Percentiles rank a stretch among this genome's conserved stretches.
Evolutionary conservation across 2,888 invertebrate genomes (phyloP).

Genomic region (Parnassius smintheus): DNA sequence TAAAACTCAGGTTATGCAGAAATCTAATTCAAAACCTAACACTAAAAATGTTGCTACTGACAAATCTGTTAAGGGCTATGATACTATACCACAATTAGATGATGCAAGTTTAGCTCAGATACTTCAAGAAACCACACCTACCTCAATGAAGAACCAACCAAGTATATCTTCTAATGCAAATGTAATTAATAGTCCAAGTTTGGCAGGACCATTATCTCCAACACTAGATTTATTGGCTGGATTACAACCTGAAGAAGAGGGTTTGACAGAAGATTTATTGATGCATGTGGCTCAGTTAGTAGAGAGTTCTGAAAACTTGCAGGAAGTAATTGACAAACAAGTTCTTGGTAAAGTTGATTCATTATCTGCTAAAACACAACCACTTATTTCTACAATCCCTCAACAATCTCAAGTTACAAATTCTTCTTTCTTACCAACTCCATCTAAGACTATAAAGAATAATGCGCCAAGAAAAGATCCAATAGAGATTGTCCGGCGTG

Average conservation of each 20-base stretch:
- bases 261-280: slow-evolving; percentile 85
- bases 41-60: slow-evolving; percentile 47
- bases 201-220: slow-evolving; percentile 80
- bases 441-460: slow-evolving; percentile 48
- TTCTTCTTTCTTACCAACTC: slow-evolving; percentile 10
- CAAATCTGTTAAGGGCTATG: slow-evolving; percentile 59
- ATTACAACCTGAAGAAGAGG: slow-evolving; percentile 83
- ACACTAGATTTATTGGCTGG: slow-evolving; percentile 81
- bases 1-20: slow-evolving; percentile 41
- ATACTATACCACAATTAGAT: slow-evolving; percentile 72
- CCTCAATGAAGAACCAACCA: slow-evolving; percentile 54
- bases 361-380: slow-evolving; percentile 41
- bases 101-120: slow-evolving; percentile 75
- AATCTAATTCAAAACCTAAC: slow-evolving; percentile 52
- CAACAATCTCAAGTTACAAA: slow-evolving; percentile 35
- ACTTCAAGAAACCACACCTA: slow-evolving; percentile 65
- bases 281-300: slow-evolving; percentile 88
- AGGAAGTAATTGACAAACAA: slow-evolving; percentile 87
- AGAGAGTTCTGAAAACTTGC: slow-evolving; percentile 84
- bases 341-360: slow-evolving; percentile 76
- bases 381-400: slow-evolving; percentile 32
- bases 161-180: slow-evolving; percentile 49
- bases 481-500: slow-evolving; percentile 87
- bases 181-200: slow-evolving; percentile 71
- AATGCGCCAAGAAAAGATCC: slow-evolving; percentile 75